Conservation (phyloP, 2,888 invertebrate genomes). For the Eristalis arbustorum region DNA sequence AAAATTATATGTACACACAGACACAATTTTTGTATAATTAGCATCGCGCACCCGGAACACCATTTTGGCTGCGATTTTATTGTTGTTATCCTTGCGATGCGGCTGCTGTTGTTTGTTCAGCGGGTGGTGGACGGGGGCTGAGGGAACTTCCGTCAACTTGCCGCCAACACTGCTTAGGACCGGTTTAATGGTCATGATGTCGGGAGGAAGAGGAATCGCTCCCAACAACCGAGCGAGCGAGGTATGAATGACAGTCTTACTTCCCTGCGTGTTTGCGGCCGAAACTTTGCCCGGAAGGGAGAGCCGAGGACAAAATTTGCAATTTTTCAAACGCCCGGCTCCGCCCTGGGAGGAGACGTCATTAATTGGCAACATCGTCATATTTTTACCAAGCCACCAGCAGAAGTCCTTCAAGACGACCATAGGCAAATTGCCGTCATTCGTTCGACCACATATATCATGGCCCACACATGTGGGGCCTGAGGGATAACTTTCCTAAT, state of each 20-base stretch:
- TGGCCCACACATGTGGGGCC: slow-evolving; percentile 42
- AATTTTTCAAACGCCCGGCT: background rate
- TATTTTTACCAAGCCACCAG: background rate
- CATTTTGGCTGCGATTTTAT: slow-evolving; percentile 67
- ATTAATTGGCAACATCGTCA: background rate
- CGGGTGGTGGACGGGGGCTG: background rate
- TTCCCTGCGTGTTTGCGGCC: background rate
- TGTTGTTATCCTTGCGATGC: slow-evolving; percentile 44
- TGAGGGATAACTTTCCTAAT: slow-evolving; percentile 60
- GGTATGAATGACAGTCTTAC: background rate
- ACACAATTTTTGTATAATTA: slow-evolving; percentile 67
- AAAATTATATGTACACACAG: slow-evolving; percentile 47
- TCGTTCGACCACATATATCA: slow-evolving; percentile 65
- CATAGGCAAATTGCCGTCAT: slow-evolving; percentile 66
- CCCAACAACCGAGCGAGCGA: background rate
- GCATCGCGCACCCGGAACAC: slow-evolving; percentile 67
- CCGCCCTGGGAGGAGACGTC: background rate
- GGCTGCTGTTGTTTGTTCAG: background rate
- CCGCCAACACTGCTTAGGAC: slow-evolving; percentile 47
- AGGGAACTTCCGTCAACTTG: slow-evolving; percentile 45
- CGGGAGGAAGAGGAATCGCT: background rate
- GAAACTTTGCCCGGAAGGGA: background rate
- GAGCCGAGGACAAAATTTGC: background rate
- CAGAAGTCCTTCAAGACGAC: slow-evolving; percentile 15
- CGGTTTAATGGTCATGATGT: slow-evolving; percentile 46